These are phyloP conservation scores for Notocelia uddmanniana DNA, from an alignment of 2,888 invertebrate species.

Conservation along the genomic window DNA sequence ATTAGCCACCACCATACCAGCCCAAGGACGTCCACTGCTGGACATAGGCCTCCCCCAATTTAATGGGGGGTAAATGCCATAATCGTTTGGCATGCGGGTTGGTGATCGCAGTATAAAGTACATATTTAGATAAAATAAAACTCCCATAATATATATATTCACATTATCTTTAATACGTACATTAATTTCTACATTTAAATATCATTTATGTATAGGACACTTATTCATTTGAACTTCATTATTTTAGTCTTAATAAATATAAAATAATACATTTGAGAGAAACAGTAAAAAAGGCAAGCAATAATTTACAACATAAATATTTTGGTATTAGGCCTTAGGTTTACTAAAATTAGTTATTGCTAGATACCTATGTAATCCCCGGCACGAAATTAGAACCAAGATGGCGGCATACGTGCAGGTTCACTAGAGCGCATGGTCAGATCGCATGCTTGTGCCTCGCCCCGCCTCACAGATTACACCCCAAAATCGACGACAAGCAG, in stretches of 20 bases:
- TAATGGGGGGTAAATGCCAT: too few species aligned
- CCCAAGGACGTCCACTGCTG: too few species aligned
- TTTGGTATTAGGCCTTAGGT: slow-evolving; percentile 45
- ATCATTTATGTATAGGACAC: slow-evolving; percentile 49
- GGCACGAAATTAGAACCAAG: neutral
- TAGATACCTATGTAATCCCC: slow-evolving; percentile 7
- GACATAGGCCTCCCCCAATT: too few species aligned
- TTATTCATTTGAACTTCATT: slow-evolving; percentile 51
- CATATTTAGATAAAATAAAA: slow-evolving; percentile 29
- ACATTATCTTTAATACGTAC: slow-evolving; percentile 38
- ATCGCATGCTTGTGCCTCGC: too few species aligned
- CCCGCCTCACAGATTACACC: too few species aligned
- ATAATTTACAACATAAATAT: slow-evolving; percentile 37
- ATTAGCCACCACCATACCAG: too few species aligned
- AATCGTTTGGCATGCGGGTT: too few species aligned
- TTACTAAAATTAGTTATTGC: slow-evolving; percentile 40
- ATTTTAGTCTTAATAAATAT: slow-evolving; percentile 46
- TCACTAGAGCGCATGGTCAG: neutral
- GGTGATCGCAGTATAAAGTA: too few species aligned
- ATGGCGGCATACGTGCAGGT: neutral
- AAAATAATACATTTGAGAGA: slow-evolving; percentile 27
- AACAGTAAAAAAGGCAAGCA: slow-evolving; percentile 34
- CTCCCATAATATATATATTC: slow-evolving; percentile 5
- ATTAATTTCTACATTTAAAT: slow-evolving; percentile 46
- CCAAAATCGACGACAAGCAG: too few species aligned